Conservation (phyloP, 2,888 invertebrate species). For the Troglohyphantes excavatus region DNA sequence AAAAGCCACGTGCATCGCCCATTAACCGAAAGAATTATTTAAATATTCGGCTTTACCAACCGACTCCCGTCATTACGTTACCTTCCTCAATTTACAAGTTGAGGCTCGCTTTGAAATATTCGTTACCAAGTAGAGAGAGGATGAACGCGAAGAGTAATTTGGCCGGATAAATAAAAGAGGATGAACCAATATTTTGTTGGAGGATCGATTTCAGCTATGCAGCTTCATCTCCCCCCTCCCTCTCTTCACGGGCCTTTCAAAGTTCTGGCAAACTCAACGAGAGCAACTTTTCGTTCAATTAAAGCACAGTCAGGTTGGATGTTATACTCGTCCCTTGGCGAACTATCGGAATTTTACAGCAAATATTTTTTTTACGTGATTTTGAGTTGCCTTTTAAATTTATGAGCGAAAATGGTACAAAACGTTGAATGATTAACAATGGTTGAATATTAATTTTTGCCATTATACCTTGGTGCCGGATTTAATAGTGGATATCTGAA, state of each 20-base stretch:
- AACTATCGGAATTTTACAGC: too few species aligned
- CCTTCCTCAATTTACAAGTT: not conserved
- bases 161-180: constrained; percentile 50
- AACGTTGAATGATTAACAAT: not conserved
- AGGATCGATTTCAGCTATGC: constrained; percentile 43
- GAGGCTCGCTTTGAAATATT: not conserved
- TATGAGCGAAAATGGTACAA: too few species aligned
- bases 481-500: too few species aligned
- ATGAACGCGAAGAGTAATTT: constrained; percentile 33
- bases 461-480: too few species aligned
- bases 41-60: not conserved
- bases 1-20: too few species aligned
- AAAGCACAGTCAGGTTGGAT: constrained; percentile 12
- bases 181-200: constrained; percentile 59
- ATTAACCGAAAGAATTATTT: not conserved
- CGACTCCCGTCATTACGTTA: not conserved
- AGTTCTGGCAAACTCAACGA: constrained; percentile 21
- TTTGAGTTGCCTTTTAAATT: too few species aligned
- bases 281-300: constrained; percentile 67
- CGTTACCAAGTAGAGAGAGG: constrained; percentile 24
- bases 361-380: too few species aligned
- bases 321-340: too few species aligned
- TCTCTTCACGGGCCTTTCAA: too few species aligned
- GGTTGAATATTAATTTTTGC: not conserved
- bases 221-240: constrained; percentile 8